Percentiles rank a stretch among this genome's conserved stretches.
These are phyloP conservation scores for Euwallacea similis DNA, from an alignment of 1,140 invertebrate genomes.

Conservation along the genomic window DNA sequence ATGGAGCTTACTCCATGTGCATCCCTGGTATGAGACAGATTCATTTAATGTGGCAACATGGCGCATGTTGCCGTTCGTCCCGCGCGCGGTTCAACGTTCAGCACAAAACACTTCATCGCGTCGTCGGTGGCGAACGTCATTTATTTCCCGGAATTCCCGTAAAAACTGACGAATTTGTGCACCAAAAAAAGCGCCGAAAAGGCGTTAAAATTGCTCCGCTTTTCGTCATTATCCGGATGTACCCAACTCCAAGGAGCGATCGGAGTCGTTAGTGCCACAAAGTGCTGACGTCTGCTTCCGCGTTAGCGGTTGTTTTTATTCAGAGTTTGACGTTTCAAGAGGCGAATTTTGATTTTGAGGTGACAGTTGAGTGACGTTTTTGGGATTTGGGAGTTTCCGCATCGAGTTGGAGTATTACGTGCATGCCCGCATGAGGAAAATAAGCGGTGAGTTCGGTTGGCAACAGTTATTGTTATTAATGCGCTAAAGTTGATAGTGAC, in stretches of 20 bases:
- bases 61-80: conserved; percentile 6
- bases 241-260: no score
- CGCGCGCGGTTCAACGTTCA: conserved; percentile 24
- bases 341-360: not conserved
- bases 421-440: conserved; percentile 26
- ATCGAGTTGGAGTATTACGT: not conserved
- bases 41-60: conserved; percentile 1
- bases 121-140: conserved; percentile 4
- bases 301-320: conserved; percentile 6
- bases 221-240: no score
- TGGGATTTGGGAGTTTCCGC: conserved; percentile 1
- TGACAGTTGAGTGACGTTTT: not conserved
- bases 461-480: no score
- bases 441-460: conserved; percentile 20
- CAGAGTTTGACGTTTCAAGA: not conserved
- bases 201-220: no score
- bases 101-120: conserved; percentile 7
- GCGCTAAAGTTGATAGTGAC: no score
- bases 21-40: no score
- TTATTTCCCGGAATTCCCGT: not conserved
- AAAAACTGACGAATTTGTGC: conserved; percentile 2
- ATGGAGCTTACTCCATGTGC: no score
- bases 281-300: not conserved
- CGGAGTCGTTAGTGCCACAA: no score
- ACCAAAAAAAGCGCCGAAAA: no score